Percentiles rank a stretch among this genome's conserved stretches.
These are phyloP conservation scores for Aspidiotus destructor DNA, from an alignment of 2,888 invertebrate species.

Conservation along the genomic window DNA sequence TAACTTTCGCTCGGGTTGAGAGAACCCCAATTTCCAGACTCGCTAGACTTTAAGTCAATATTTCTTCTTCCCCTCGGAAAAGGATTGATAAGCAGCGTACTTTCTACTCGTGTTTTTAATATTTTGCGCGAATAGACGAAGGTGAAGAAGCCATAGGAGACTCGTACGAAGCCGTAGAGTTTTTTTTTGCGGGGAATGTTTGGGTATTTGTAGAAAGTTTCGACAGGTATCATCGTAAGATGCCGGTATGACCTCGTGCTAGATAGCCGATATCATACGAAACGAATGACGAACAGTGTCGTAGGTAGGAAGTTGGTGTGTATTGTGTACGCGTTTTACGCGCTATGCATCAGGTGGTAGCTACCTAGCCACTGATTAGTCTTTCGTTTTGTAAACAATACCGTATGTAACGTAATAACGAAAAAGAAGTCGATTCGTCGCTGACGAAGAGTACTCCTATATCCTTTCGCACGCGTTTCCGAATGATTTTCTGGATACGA, in stretches of 20 bases:
- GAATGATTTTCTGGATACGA: neutral
- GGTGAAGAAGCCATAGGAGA: no score
- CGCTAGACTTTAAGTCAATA: no score
- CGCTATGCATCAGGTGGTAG: neutral
- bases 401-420: neutral
- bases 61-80: no score
- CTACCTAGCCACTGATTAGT: neutral
- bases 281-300: neutral
- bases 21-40: no score
- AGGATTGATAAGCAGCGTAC: no score
- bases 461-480: neutral
- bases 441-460: neutral
- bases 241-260: neutral
- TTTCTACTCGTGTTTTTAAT: no score
- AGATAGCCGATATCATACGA: neutral
- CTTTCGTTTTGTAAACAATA: slow-evolving; percentile 1
- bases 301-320: neutral
- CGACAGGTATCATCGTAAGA: neutral
- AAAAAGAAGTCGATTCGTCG: neutral
- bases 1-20: no score
- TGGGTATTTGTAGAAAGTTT: neutral
- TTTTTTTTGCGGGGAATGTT: no score
- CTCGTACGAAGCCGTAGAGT: no score
- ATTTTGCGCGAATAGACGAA: no score
- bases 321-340: slow-evolving; percentile 4